Evolutionary conservation across 1,140 invertebrate species (phyloP).

Genomic region (Macrosteles quadrilineatus): DNA sequence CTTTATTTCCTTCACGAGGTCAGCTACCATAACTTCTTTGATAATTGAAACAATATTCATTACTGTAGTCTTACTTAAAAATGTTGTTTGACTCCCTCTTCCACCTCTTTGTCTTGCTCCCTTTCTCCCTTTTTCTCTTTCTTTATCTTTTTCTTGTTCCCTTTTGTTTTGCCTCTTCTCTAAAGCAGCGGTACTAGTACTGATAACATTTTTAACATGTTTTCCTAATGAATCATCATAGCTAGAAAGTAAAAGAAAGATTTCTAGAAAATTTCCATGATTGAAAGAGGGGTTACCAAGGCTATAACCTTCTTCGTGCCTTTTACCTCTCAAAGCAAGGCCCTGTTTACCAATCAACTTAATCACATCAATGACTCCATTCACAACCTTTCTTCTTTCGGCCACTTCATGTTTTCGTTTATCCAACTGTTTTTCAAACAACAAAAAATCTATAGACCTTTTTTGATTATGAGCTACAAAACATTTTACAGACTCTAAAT

Average conservation of each 20-base stretch:
- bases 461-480: background rate
- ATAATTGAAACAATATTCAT: background rate
- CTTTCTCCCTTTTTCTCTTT: background rate
- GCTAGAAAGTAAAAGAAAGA: background rate
- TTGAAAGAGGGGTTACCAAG: background rate
- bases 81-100: background rate
- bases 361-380: background rate
- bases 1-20: constrained; percentile 3
- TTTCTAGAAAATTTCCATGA: constrained; percentile 11
- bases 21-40: background rate
- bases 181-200: no score
- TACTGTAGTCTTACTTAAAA: background rate
- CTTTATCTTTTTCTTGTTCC: background rate
- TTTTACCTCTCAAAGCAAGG: background rate
- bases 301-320: background rate
- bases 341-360: background rate
- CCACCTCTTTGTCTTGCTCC: background rate
- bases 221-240: background rate
- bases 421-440: no score
- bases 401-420: no score
- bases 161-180: background rate
- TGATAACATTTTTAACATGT: constrained; percentile 3
- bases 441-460: background rate
- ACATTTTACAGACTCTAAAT: background rate
- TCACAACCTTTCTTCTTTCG: background rate